Evolutionary conservation across 2,797 vertebrate genomes (phyloP), one percentile per base, ranked within the genome.

Genomic region (Numenius phaeopus): DNA sequence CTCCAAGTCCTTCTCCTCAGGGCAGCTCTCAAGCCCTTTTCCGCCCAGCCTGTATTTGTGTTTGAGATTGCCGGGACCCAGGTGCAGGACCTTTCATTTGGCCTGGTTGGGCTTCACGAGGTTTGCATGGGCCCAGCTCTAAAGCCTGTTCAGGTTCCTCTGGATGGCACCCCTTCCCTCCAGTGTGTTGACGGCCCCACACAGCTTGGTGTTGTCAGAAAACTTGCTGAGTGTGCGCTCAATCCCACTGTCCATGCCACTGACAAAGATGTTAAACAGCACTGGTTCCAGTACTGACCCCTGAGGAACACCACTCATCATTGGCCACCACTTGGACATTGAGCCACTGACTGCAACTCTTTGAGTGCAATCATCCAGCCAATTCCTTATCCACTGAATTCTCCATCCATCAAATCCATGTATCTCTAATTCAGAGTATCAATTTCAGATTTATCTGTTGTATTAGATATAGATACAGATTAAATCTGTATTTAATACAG

Each of bases 171-270:
- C 30, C 54, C 30, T 32, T n/a, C n/a, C 21, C 21, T 59, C n/a
- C 57, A 34, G 22, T 5, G 2, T 34, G 22, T 59, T 2, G 0
- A 24, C 57, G 1, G 5, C 11, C 4, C 21, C 21, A 58, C 21
- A 23, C 32, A 34, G n/a, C n/a, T 58, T 34, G n/a, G 22, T 58
- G 14, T 10, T 10, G 6, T 37, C 7, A 7, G 34, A 15, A 59
- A 59, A 11, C 5, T 59, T 37, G 23, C 10, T 59, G 58, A 59
- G 58, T n/a, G 23, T 59, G 14, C 14, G 26, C 34, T 24, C 34
- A 59, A 17, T 59, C 34, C 15, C 23, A 26, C 14, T 37, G 58
- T 37, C 7, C 34, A 18, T 26, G 58, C 26, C 10, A 11, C 34
- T 5, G 7, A 26, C 11, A 37, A 37, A 39, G 17, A 61, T 39